phyloP scores from a whole-genome alignment of 2,113 vertebrate species.

The Osmerus mordax region DNA sequence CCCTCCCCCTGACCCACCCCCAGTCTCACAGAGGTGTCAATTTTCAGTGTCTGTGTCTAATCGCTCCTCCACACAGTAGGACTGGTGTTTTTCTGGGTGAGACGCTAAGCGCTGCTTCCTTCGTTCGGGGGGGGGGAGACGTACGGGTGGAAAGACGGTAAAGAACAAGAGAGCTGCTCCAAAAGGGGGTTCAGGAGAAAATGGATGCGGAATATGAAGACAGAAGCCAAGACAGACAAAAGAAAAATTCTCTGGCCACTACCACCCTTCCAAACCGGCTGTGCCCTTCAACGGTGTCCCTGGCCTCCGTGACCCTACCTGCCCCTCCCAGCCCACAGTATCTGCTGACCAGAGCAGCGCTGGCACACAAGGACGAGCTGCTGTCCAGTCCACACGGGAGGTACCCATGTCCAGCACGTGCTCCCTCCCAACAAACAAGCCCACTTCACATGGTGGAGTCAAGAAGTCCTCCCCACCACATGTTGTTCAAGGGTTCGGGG shows the following conservation, averaged over 20 bases:
- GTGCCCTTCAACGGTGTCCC: conserved; percentile 31
- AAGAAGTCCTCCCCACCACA: conserved; percentile 27
- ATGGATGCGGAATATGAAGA: not conserved
- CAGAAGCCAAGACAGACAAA: conserved; percentile 17
- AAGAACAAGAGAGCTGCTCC: not conserved
- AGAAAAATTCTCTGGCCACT: not conserved
- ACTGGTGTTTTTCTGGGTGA: conserved; percentile 10
- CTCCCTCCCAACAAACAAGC: conserved; percentile 25
- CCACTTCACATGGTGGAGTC: conserved; percentile 26
- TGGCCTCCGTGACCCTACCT: conserved; percentile 41
- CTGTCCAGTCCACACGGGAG: conserved; percentile 5
- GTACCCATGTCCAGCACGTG: not conserved
- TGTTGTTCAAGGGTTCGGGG: conserved; percentile 28
- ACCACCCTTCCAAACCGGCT: conserved; percentile 8
- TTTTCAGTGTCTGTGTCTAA: conserved; percentile 54
- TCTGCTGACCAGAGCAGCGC: conserved; percentile 43
- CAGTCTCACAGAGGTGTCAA: conserved; percentile 60
- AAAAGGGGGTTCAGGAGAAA: not conserved
- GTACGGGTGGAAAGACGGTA: not conserved
- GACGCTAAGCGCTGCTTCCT: not conserved
- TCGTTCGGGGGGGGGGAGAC: not conserved
- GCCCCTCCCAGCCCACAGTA: conserved; percentile 27
- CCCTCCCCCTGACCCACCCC: conserved; percentile 1
- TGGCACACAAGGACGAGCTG: not conserved
- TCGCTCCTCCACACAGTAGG: conserved; percentile 2